Conservation (phyloP, 1,140 invertebrate species). For the Elysia chlorotica region DNA sequence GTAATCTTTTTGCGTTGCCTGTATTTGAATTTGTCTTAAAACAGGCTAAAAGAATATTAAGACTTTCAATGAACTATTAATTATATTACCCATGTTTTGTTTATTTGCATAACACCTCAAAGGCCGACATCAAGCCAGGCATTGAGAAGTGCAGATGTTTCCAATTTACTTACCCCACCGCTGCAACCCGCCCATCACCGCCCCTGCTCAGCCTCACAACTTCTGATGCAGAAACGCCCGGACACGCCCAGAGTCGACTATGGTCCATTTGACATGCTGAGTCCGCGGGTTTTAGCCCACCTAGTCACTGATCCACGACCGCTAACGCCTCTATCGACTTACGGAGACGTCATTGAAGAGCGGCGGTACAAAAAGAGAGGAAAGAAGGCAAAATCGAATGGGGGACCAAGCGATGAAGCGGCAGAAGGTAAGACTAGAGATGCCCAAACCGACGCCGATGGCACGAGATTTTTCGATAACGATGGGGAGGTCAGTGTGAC, state of each 20-base stretch:
- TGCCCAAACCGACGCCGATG: conserved; percentile 5
- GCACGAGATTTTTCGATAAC: background rate
- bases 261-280: conserved; percentile 44
- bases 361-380: too few species aligned
- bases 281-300: conserved; percentile 32
- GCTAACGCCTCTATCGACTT: conserved; percentile 7
- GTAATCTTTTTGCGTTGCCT: too few species aligned
- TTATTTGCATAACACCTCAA: background rate
- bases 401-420: conserved; percentile 10
- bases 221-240: conserved; percentile 6
- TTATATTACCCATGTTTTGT: too few species aligned
- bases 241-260: conserved; percentile 37
- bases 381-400: conserved; percentile 17
- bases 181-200: background rate
- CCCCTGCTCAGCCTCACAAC: background rate
- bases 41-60: too few species aligned
- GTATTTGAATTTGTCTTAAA: too few species aligned
- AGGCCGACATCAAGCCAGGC: background rate
- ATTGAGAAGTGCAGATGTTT: background rate
- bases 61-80: too few species aligned
- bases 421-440: conserved; percentile 14
- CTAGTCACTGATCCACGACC: conserved; percentile 24
- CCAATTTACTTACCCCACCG: background rate
- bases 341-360: conserved; percentile 28
- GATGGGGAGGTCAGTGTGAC: conserved; percentile 43